Evolutionary conservation across 1,140 invertebrate species (phyloP).

Genomic region (Nymphalis io): DNA sequence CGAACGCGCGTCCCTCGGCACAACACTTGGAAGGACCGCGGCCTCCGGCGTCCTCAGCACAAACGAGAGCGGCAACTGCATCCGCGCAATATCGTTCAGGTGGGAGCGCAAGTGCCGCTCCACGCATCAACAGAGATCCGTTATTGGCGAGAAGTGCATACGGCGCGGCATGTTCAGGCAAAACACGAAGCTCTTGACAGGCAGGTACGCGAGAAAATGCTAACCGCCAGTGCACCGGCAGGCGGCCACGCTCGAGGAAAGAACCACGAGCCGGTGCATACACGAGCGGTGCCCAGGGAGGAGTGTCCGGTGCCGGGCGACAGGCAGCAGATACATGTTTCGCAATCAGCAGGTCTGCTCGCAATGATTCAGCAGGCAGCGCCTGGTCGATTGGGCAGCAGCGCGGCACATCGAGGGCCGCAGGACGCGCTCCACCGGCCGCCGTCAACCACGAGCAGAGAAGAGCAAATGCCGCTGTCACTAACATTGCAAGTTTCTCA

Average conservation of each 20-base stretch:
- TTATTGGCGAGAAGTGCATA: conserved; percentile 81
- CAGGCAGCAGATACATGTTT: conserved; percentile 38
- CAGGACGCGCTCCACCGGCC: conserved; percentile 51
- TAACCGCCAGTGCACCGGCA: conserved; percentile 79
- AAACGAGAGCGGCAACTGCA: conserved; percentile 81
- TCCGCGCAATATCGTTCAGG: conserved; percentile 83
- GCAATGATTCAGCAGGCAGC: conserved; percentile 52
- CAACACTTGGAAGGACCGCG: conserved; percentile 54
- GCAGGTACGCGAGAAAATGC: conserved; percentile 54
- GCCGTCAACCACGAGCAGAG: conserved; percentile 44
- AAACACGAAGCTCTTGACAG: conserved; percentile 62
- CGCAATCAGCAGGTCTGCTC: conserved; percentile 32
- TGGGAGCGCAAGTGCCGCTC: conserved; percentile 58
- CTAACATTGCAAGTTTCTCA: conserved; percentile 34
- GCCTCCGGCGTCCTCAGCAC: conserved; percentile 61
- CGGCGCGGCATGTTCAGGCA: conserved; percentile 57
- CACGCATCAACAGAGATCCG: conserved; percentile 80
- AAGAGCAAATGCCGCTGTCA: conserved; percentile 35
- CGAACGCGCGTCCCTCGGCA: conserved; percentile 62
- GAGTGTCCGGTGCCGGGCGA: conserved; percentile 44
- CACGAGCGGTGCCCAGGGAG: conserved; percentile 78
- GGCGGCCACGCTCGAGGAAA: conserved; percentile 54
- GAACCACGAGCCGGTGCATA: conserved; percentile 71
- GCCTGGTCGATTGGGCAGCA: conserved; percentile 79
- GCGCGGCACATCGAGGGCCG: conserved; percentile 73